Conservation (phyloP, 2,113 vertebrate species). For the Reinhardtius hippoglossoides region DNA sequence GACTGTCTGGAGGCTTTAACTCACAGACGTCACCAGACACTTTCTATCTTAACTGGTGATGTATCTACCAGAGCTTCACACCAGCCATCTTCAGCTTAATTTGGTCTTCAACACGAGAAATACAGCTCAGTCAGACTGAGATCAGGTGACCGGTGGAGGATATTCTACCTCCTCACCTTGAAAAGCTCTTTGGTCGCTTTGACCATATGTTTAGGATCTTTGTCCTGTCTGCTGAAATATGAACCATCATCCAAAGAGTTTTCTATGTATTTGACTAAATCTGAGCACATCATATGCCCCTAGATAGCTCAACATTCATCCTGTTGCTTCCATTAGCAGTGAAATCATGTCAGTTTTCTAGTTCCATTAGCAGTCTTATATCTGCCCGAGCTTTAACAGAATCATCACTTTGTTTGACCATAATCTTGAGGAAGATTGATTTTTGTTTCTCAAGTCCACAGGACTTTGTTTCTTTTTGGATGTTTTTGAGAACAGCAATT, state of each 20-base stretch:
- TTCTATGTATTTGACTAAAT: neutral
- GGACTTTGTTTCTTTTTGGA: no score
- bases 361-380: neutral
- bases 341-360: neutral
- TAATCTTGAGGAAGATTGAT: no score
- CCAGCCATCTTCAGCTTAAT: no score
- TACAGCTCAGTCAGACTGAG: neutral
- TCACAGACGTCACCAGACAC: no score
- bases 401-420: neutral
- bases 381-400: neutral
- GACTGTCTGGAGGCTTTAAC: no score
- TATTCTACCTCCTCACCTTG: neutral
- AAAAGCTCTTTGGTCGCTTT: neutral
- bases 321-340: neutral
- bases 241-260: neutral
- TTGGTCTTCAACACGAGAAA: no score
- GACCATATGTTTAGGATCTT: neutral
- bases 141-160: no score
- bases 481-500: no score
- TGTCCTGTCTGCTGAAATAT: neutral
- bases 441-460: no score
- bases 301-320: no score
- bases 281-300: neutral
- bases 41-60: neutral
- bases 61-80: neutral